Conservation (phyloP, 1,140 invertebrate species). For the Diprion similis region DNA sequence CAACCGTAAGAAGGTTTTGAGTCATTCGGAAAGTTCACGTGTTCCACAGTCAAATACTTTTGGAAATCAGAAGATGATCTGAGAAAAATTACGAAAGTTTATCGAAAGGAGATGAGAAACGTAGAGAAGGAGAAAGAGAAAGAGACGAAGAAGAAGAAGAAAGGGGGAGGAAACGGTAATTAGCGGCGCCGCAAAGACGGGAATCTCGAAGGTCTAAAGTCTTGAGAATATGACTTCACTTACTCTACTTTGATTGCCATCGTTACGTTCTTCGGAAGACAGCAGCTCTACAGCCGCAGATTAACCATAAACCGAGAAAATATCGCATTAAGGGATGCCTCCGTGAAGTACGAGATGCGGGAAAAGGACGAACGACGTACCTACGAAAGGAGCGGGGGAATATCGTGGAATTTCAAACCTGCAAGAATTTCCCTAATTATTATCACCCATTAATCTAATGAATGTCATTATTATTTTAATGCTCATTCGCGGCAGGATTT, state of each 20-base stretch:
- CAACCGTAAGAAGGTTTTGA: no score
- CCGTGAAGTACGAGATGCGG: not conserved
- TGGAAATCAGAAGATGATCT: not conserved
- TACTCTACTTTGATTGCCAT: slow-evolving; percentile 13
- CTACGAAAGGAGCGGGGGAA: not conserved
- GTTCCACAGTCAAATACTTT: not conserved
- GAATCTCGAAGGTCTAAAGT: slow-evolving; percentile 13
- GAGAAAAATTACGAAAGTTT: not conserved
- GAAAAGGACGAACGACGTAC: not conserved
- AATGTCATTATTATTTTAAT: slow-evolving; percentile 58
- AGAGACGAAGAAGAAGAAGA: not conserved
- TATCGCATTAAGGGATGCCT: slow-evolving; percentile 15
- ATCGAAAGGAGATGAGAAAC: not conserved
- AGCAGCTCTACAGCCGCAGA: not conserved
- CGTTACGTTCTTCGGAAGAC: not conserved
- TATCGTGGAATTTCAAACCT: slow-evolving; percentile 1
- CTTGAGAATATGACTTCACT: slow-evolving; percentile 15
- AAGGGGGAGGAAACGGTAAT: slow-evolving; percentile 3
- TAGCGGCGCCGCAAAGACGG: slow-evolving; percentile 21
- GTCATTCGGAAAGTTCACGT: no score
- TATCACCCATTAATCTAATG: slow-evolving; percentile 57
- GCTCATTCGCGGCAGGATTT: slow-evolving; percentile 39
- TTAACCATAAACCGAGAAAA: slow-evolving; percentile 12
- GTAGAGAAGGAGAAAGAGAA: not conserved
- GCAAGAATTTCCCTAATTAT: slow-evolving; percentile 60